Evolutionary conservation across 2,888 invertebrate genomes (phyloP), one percentile per base, ranked within the genome.

Genomic region (Alentia gelatinosa): DNA sequence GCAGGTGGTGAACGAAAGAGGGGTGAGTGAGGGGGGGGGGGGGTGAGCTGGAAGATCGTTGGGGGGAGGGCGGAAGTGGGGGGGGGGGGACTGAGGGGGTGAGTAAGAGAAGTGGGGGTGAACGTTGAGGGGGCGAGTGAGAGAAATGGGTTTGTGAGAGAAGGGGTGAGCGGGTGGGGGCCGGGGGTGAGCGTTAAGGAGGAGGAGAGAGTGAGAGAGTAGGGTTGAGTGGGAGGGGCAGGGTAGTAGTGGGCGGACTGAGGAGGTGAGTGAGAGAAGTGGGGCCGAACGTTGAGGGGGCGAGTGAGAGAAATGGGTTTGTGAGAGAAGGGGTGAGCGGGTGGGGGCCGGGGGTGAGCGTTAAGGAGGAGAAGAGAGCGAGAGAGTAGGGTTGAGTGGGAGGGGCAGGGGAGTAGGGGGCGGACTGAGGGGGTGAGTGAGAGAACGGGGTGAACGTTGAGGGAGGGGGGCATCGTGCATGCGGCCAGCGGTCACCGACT

Each of bases 401-500:
- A 12, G 50, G 9, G 50, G 19, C 9, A 26, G 19, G 9, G 15
- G 15, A 26, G 33, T 23, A 19, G 19, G 88, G 26, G 88, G 33
- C 50, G 56, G 19, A 50, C 26, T 23, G 26, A 47, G 30, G n/a
- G 88, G n/a, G n/a, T n/a, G n/a, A n/a, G n/a, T n/a, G n/a, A n/a
- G n/a, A n/a, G n/a, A n/a, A n/a, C n/a, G n/a, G n/a, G n/a, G n/a
- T n/a, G n/a, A n/a, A n/a, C n/a, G n/a, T n/a, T n/a, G n/a, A n/a
- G n/a, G n/a, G n/a, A n/a, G n/a, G n/a, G 75, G 86, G 33, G 86
- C 86, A 47, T 86, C 47, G 33, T 42, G 47, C 86, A 42, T 86
- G 86, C 86, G 12, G 47, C 30, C 33, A 5, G 47, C 23, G 35
- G 86, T 7, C 86, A 19, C 9, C 37, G 79, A 37, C 47, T 15